Evolutionary conservation across 2,888 invertebrate genomes (phyloP), one percentile per base, ranked within the genome.

Genomic region (Sinhomidia bicolor): DNA sequence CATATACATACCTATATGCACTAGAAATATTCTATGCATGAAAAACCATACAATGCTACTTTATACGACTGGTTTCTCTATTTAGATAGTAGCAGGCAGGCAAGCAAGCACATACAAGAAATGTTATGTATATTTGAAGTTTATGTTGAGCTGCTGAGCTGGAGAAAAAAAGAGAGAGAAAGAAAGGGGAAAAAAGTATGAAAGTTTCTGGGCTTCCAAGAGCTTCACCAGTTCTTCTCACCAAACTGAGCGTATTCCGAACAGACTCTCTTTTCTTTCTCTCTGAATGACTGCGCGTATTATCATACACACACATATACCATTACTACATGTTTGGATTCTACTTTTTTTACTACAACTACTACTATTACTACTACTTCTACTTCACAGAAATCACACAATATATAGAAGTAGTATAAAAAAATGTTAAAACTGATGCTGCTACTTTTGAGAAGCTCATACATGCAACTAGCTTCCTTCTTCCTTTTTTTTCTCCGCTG

Each of bases 171-270:
- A 76, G n/a, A n/a, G n/a, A n/a, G n/a, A n/a, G n/a, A n/a, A n/a
- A 65, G 85, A 85, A 85, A 85, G 65, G 79, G n/a, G n/a, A n/a
- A n/a, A 76, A 76, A 85, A 85, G 74, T 44, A 76, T 74, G 76
- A 84, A 84, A 78, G 78, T 85, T 85, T 85, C 80, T 80, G 79
- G 79, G 80, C 57, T 57, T 86, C 86, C 41, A 47, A 84, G 74
- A 84, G 76, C 76, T 68, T 47, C 74, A 84, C 57, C 57, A 23
- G 76, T 26, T 29, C 29, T 84, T 20, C 51, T 60, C 14, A 23
- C 32, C 26, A 57, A 68, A 74, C 32, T 44, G 54, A 32, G 29
- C 54, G 29, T 57, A 78, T 54, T 78, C 2, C 54, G 17, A 78
- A 51, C 29, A 57, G 78, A 57, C 29, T 57, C 36, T 54, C 74